Evolutionary conservation across 2,797 vertebrate species (phyloP), one percentile per base, ranked within the genome.

Genomic region (Anomalospiza imberbis): DNA sequence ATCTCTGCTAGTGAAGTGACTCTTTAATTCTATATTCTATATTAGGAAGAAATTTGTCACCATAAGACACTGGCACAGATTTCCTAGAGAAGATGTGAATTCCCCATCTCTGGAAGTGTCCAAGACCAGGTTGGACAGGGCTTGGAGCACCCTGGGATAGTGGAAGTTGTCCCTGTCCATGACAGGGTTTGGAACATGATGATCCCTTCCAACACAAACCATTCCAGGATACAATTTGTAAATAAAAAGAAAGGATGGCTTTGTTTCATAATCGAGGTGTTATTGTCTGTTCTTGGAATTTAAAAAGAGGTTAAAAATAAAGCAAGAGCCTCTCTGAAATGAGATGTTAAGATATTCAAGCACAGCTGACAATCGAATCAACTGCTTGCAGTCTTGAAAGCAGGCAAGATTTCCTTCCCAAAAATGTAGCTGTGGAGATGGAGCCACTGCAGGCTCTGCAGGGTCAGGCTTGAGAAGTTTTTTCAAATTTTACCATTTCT

Each of bases 341-440:
- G 81, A 93, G 86, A 75, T 75, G 62, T 45, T 91, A 79, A 96
- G 40, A 66, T 95, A 90, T 84, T 75, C 88, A 84, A 79, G 47
- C 21, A 44, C 48, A 93, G 45, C 71, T 87, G 76, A 90, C 71
- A 91, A 82, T 50, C 44, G 26, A 86, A 91, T 81, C 62, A 88
- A 55, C 40, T 1, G 8, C 62, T 94, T 58, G 12, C 38, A 62
- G 20, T 15, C 80, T 58, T 88, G 67, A n/a, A 81, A 94, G 18
- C 45, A 38, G 29, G 78, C 38, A 53, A 84, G 53, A 15, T 25
- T 78, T 88, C 76, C 22, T 28, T 72, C 51, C 45, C 47, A 11
- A 34, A 80, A 80, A 73, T 25, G 51, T 57, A 68, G 13, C 55
- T 89, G 32, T 18, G 28, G 71, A 36, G 67, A 13, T 65, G 53